A percentile compares a stretch with the other conserved stretches of the same genome.
Evolutionary conservation across 2,113 vertebrate species (phyloP).

Genomic region (Xiphophorus maculatus): DNA sequence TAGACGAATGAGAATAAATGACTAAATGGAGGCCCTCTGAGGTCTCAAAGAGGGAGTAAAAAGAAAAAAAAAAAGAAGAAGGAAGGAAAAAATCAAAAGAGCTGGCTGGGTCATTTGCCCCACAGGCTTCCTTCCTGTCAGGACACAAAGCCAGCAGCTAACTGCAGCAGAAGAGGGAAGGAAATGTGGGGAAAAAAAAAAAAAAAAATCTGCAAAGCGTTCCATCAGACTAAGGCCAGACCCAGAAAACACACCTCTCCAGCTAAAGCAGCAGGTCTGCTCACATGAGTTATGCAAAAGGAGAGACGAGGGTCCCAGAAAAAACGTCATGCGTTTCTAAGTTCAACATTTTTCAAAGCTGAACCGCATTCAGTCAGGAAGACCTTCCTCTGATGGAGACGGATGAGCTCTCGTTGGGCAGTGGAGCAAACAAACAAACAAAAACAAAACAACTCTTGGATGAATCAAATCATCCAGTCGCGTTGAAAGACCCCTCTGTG

Average conservation of each 20-base stretch:
- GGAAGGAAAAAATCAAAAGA: constrained; percentile 48
- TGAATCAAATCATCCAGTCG: not conserved
- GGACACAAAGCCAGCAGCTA: constrained; percentile 27
- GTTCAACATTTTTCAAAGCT: not conserved
- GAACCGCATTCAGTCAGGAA: not conserved
- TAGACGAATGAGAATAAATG: constrained; percentile 17
- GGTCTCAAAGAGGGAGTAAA: constrained; percentile 7
- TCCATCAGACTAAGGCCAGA: not conserved
- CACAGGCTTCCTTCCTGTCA: constrained; percentile 50
- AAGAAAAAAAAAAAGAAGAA: constrained; percentile 59
- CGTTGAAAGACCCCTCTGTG: not conserved
- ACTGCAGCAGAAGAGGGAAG: constrained; percentile 15
- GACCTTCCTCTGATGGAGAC: constrained; percentile 11
- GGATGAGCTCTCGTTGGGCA: not conserved
- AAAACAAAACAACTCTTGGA: not conserved
- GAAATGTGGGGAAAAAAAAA: not conserved
- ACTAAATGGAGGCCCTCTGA: constrained; percentile 12
- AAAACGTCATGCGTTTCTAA: constrained; percentile 43
- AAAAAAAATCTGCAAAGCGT: constrained; percentile 5
- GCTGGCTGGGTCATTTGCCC: constrained; percentile 36
- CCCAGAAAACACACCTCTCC: constrained; percentile 29
- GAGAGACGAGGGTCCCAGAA: constrained; percentile 27
- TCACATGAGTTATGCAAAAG: constrained; percentile 32
- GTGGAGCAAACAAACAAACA: not conserved
- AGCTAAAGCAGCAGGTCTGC: constrained; percentile 30